Conservation (phyloP, 2,888 invertebrate species). For the Lasioglossum zephyrum region DNA sequence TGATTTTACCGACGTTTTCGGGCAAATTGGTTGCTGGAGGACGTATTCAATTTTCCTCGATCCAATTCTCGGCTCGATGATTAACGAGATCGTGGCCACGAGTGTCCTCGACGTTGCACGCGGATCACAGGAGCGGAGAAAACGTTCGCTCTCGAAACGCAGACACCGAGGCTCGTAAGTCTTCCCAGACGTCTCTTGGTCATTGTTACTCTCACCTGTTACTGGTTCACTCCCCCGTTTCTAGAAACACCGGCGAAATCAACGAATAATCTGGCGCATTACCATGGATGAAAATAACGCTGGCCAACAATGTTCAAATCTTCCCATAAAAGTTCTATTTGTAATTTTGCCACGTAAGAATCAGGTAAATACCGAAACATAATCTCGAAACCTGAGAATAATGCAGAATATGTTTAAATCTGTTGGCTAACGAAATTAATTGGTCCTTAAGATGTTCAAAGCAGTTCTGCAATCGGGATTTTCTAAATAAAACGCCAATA, state of each 20-base stretch:
- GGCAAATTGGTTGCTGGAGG: neutral
- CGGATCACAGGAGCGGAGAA: constrained; percentile 8
- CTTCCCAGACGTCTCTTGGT: constrained; percentile 33
- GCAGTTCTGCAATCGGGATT: neutral
- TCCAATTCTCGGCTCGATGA: constrained; percentile 30
- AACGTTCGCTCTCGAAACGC: constrained; percentile 28
- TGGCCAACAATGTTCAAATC: neutral
- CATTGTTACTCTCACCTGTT: neutral
- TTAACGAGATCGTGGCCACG: constrained; percentile 41
- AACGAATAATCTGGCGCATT: neutral
- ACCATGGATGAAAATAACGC: neutral
- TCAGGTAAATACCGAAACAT: neutral
- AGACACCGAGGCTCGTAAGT: constrained; percentile 21
- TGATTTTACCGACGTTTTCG: neutral
- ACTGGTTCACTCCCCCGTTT: constrained; percentile 2
- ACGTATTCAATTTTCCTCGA: constrained; percentile 22
- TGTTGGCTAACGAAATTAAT: neutral
- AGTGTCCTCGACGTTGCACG: constrained; percentile 32
- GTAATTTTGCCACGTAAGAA: neutral
- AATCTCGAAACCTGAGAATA: neutral
- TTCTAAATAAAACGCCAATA: neutral
- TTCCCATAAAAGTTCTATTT: neutral
- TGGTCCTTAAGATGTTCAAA: neutral
- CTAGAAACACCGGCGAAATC: neutral
- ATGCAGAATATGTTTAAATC: neutral